phyloP scores from a whole-genome alignment of 2,797 vertebrate genomes.

The Manis crassicaudata region DNA sequence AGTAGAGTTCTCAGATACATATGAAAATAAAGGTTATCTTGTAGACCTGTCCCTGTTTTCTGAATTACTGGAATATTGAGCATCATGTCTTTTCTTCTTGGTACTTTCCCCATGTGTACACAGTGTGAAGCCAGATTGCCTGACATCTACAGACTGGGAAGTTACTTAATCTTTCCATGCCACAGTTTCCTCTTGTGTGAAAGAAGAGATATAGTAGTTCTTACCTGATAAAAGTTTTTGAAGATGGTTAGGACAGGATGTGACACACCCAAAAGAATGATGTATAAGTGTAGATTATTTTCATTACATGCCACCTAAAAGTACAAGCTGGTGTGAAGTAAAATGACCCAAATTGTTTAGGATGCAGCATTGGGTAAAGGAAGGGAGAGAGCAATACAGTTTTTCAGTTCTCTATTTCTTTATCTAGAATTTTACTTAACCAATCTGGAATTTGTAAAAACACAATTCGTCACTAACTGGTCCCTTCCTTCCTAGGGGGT shows the following conservation, averaged over 20 bases:
- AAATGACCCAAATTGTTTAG: background rate
- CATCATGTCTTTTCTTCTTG: background rate
- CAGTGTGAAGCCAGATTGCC: fast-evolving
- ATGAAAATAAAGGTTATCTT: background rate
- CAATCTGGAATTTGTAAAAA: background rate
- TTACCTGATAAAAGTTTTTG: background rate
- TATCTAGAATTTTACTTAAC: background rate
- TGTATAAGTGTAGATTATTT: background rate
- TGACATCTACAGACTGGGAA: background rate
- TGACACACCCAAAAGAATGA: background rate
- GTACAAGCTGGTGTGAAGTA: background rate
- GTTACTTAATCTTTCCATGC: background rate
- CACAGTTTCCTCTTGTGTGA: background rate
- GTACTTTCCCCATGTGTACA: background rate
- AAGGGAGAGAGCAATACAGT: background rate
- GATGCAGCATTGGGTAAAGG: background rate
- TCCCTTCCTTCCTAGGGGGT: fast-evolving
- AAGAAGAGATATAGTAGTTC: background rate
- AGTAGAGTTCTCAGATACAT: background rate
- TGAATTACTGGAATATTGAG: background rate
- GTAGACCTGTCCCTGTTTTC: background rate
- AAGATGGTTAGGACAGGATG: background rate
- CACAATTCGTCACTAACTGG: background rate
- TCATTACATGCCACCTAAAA: background rate
- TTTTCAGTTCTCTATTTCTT: background rate